phyloP scores from a whole-genome alignment of 2,888 invertebrate genomes.

The Limnephilus rhombicus region DNA sequence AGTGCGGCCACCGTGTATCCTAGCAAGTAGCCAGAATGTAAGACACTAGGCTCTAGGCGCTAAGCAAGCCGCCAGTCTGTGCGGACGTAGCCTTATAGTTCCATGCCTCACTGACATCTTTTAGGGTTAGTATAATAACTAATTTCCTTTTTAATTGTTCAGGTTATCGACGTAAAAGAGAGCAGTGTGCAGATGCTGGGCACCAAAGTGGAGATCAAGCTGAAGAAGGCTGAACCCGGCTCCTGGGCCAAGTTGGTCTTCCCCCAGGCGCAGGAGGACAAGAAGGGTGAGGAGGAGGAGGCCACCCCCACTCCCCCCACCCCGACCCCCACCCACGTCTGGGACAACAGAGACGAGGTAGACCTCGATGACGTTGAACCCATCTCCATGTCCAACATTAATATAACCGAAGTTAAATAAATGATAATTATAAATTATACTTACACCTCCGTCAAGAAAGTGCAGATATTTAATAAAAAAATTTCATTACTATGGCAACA shows the following conservation, averaged over 20 bases:
- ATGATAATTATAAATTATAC: not conserved
- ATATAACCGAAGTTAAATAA: constrained; percentile 42
- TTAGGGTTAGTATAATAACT: not conserved
- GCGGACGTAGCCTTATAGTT: no score
- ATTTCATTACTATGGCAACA: no score
- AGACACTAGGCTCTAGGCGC: no score
- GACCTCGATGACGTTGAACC: constrained; percentile 85
- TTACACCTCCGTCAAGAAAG: not conserved
- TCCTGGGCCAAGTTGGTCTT: constrained; percentile 89
- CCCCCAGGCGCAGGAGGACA: constrained; percentile 71
- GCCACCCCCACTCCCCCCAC: constrained; percentile 60
- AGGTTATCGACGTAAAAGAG: constrained; percentile 87
- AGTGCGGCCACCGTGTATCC: no score
- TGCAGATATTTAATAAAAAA: no score
- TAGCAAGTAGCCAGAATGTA: no score
- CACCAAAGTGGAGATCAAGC: constrained; percentile 94
- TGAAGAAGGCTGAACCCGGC: constrained; percentile 91
- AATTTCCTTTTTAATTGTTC: constrained; percentile 68
- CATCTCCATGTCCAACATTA: not conserved
- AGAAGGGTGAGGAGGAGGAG: constrained; percentile 67
- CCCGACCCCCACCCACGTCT: constrained; percentile 64
- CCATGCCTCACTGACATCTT: no score
- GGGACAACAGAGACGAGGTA: constrained; percentile 80
- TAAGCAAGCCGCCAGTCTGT: no score
- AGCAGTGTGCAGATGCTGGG: constrained; percentile 89